Evolutionary conservation across 2,113 vertebrate species (phyloP).

Genomic region (Zosterops hypoxanthus): DNA sequence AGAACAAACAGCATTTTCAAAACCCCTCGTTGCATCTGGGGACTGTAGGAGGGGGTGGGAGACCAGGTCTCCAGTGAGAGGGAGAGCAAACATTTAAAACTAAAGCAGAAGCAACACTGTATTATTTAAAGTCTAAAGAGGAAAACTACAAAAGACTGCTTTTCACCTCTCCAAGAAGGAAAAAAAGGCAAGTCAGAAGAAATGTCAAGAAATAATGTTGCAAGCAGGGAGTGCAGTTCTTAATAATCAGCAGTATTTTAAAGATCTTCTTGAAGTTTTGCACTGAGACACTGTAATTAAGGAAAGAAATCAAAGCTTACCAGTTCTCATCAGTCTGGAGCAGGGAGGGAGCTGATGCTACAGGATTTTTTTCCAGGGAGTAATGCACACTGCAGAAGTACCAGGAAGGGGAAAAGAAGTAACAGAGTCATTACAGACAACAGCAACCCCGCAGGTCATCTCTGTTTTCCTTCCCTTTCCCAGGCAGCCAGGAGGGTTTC

Average conservation of each 20-base stretch:
- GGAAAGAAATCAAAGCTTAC: conserved; percentile 48
- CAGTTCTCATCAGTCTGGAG: conserved; percentile 2
- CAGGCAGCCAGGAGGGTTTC: background rate
- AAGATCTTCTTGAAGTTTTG: conserved; percentile 43
- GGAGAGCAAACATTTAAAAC: background rate
- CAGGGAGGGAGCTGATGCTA: background rate
- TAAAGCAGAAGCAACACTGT: background rate
- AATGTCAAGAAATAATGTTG: background rate
- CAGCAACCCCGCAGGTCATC: background rate
- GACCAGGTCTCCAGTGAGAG: background rate
- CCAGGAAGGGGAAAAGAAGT: background rate
- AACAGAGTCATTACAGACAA: background rate
- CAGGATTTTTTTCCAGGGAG: background rate
- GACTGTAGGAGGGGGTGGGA: background rate
- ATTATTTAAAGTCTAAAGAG: background rate
- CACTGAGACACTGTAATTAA: conserved; percentile 46
- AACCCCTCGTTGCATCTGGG: background rate
- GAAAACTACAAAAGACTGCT: background rate
- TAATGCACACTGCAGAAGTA: background rate
- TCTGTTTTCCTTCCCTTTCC: background rate
- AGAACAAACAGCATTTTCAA: conserved; percentile 16
- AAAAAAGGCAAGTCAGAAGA: background rate
- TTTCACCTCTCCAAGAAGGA: background rate
- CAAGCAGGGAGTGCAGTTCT: background rate
- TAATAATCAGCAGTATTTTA: conserved; percentile 29